phyloP scores from a whole-genome alignment of 1,140 invertebrate species.

The Apis cerana region DNA sequence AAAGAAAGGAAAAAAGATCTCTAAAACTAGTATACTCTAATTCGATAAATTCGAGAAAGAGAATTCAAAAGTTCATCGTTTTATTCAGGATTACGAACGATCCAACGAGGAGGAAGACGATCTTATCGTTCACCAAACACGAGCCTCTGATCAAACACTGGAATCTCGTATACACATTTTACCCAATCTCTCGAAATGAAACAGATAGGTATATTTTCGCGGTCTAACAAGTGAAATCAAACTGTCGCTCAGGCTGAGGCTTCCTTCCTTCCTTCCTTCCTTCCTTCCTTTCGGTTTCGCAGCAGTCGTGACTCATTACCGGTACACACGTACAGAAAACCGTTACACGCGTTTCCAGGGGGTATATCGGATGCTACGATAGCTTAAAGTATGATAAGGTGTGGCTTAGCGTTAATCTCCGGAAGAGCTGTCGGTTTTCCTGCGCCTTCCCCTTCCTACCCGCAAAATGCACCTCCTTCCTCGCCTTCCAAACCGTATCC shows the following conservation, averaged over 20 bases:
- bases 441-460: not conserved
- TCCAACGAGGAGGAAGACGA: too few species aligned
- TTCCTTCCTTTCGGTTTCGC: slow-evolving; percentile 46
- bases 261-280: slow-evolving; percentile 56
- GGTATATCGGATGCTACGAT: slow-evolving; percentile 60
- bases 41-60: too few species aligned
- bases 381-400: slow-evolving; percentile 74
- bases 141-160: too few species aligned
- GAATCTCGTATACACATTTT: not conserved
- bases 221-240: slow-evolving; percentile 33
- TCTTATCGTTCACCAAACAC: too few species aligned
- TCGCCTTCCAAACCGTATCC: slow-evolving; percentile 46
- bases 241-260: slow-evolving; percentile 42
- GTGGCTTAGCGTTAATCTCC: slow-evolving; percentile 71
- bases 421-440: slow-evolving; percentile 52
- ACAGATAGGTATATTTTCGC: not conserved
- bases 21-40: too few species aligned
- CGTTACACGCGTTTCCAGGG: slow-evolving; percentile 40
- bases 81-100: too few species aligned
- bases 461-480: slow-evolving; percentile 23
- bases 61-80: too few species aligned
- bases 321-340: not conserved
- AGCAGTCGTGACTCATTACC: slow-evolving; percentile 52
- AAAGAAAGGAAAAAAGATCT: too few species aligned
- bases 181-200: not conserved